phyloP scores from a whole-genome alignment of 1,140 invertebrate species.

The Drosophila obscura region DNA sequence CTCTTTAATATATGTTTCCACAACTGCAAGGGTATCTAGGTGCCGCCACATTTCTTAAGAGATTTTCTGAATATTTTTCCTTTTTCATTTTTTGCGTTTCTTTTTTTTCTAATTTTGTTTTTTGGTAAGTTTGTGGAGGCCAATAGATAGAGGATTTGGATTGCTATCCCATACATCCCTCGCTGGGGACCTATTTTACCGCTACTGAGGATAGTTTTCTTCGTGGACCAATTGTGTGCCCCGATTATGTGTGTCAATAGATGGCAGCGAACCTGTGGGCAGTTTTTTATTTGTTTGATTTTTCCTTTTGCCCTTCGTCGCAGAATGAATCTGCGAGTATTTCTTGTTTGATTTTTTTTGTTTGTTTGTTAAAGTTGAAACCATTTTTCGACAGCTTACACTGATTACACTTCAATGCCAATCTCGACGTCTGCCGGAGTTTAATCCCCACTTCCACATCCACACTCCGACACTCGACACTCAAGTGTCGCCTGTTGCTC shows the following conservation, averaged over 20 bases:
- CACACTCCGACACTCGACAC: conserved; percentile 43
- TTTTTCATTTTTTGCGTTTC: too few species aligned
- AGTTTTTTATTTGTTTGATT: conserved; percentile 15
- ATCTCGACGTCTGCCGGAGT: conserved; percentile 25
- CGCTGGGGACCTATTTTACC: too few species aligned
- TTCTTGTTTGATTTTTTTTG: neutral
- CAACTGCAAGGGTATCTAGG: too few species aligned
- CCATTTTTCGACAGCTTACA: conserved; percentile 49
- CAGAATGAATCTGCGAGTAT: conserved; percentile 6
- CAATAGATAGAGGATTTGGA: too few species aligned
- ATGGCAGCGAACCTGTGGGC: conserved; percentile 39
- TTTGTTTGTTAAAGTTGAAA: neutral
- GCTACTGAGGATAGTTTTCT: too few species aligned
- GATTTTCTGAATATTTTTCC: too few species aligned
- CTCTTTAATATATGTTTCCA: too few species aligned
- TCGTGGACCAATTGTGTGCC: too few species aligned
- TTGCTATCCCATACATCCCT: too few species aligned
- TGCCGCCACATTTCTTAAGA: too few species aligned
- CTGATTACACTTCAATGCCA: conserved; percentile 67
- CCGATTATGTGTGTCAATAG: conserved; percentile 20
- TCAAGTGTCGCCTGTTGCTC: conserved; percentile 62
- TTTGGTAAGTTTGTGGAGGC: too few species aligned
- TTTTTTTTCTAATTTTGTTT: too few species aligned
- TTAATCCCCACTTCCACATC: conserved; percentile 55
- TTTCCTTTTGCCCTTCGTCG: neutral